phyloP scores from a whole-genome alignment of 1,140 invertebrate species.

The Drosophila carrolli region DNA sequence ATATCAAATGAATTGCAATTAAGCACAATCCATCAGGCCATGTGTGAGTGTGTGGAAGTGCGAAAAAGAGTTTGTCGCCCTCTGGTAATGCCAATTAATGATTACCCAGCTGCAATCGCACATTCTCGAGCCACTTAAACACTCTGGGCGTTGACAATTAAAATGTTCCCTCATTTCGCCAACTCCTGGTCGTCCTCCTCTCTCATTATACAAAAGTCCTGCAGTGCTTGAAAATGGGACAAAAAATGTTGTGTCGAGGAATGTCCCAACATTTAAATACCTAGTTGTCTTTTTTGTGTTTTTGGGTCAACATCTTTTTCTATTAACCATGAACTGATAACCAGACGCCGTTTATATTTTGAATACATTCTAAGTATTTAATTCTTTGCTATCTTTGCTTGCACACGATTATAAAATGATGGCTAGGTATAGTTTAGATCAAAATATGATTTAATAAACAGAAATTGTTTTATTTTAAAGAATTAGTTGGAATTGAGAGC shows the following conservation, averaged over 20 bases:
- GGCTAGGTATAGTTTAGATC: too few relatives aligned
- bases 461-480: too few relatives aligned
- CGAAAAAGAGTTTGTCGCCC: slow-evolving; percentile 36
- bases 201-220: slow-evolving; percentile 24
- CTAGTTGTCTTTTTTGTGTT: neutral
- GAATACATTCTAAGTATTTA: too few relatives aligned
- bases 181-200: neutral
- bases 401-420: too few relatives aligned
- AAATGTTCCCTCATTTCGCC: slow-evolving; percentile 48
- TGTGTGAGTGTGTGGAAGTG: slow-evolving; percentile 26
- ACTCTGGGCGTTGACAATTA: slow-evolving; percentile 65
- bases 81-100: slow-evolving; percentile 63
- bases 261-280: neutral
- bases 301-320: neutral
- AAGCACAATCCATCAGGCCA: slow-evolving; percentile 66
- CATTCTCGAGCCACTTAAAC: slow-evolving; percentile 50
- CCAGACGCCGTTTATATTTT: too few relatives aligned
- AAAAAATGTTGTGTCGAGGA: neutral
- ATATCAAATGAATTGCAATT: slow-evolving; percentile 78
- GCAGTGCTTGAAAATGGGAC: neutral
- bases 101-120: slow-evolving; percentile 47
- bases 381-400: too few relatives aligned
- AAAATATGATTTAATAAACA: too few relatives aligned
- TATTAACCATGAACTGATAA: too few relatives aligned
- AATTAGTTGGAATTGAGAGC: too few relatives aligned